A percentile compares a stretch with the other conserved stretches of the same genome.
These are phyloP conservation scores for Zosterops borbonicus DNA, from an alignment of 2,113 vertebrate genomes.

Conservation along the genomic window DNA sequence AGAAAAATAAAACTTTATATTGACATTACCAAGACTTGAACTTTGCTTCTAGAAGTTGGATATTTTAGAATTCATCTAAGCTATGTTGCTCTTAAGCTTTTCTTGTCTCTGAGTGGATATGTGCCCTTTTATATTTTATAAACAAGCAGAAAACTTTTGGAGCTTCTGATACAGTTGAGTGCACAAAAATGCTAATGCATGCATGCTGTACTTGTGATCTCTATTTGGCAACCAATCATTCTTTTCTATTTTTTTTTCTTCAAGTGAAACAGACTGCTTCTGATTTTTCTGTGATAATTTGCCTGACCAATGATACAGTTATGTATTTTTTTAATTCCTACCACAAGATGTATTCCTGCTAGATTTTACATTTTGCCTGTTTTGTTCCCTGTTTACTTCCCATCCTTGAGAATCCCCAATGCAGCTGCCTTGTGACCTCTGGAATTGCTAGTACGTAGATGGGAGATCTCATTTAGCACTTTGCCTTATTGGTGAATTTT, in stretches of 20 bases:
- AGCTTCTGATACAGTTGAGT: background rate
- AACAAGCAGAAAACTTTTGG: background rate
- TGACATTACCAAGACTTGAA: constrained; percentile 34
- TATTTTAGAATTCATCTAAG: background rate
- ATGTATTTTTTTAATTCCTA: background rate
- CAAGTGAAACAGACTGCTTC: background rate
- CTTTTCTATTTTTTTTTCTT: background rate
- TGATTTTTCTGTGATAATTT: background rate
- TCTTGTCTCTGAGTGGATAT: background rate
- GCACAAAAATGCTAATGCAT: background rate
- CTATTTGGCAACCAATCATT: background rate
- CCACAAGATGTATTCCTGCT: background rate
- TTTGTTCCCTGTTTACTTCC: background rate
- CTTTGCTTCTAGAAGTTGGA: background rate
- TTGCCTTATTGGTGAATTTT: background rate
- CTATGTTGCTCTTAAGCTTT: background rate
- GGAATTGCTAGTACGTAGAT: background rate
- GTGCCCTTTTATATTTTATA: background rate
- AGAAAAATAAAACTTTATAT: constrained; percentile 18
- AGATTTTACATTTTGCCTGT: background rate
- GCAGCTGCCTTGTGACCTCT: background rate
- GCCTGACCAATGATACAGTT: background rate
- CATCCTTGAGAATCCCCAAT: background rate
- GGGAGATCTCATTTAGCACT: background rate
- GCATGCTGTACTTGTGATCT: background rate